Conservation (phyloP, 2,797 vertebrate genomes). For the Pseudotriccus pelzelni region DNA sequence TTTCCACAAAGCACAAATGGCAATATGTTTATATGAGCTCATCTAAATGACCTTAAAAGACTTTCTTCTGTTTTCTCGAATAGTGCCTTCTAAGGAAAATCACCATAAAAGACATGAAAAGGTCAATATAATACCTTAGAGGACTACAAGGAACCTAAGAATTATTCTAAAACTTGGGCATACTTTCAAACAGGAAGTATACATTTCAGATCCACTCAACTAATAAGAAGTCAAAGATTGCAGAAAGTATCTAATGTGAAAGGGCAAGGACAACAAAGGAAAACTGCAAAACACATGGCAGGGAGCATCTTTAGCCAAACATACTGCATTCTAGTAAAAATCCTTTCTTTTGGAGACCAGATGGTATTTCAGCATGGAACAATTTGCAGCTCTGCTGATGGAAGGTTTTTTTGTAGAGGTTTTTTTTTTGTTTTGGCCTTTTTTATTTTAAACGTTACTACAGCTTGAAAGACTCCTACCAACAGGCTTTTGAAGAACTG, state of each 20-base stretch:
- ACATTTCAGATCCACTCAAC: background rate
- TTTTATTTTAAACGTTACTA: constrained; percentile 10
- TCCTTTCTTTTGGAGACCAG: background rate
- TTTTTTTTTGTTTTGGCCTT: background rate
- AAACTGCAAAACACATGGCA: background rate
- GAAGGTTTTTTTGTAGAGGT: background rate
- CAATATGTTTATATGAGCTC: background rate
- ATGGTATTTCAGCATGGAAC: constrained; percentile 22
- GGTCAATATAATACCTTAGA: background rate
- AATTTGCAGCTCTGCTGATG: background rate
- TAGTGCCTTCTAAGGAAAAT: background rate
- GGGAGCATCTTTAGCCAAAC: background rate
- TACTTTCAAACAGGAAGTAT: background rate
- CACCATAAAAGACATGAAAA: background rate
- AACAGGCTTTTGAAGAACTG: background rate
- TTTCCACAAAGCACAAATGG: background rate
- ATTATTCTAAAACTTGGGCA: background rate
- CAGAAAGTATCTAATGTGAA: background rate
- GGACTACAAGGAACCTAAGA: background rate
- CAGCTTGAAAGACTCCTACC: constrained; percentile 1
- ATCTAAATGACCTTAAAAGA: background rate
- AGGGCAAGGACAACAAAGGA: background rate
- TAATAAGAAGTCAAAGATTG: background rate
- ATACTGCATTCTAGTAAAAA: constrained; percentile 30
- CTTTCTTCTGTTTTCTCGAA: background rate